Conservation (phyloP, 1,140 invertebrate genomes). For the Ectropis grisescens region DNA sequence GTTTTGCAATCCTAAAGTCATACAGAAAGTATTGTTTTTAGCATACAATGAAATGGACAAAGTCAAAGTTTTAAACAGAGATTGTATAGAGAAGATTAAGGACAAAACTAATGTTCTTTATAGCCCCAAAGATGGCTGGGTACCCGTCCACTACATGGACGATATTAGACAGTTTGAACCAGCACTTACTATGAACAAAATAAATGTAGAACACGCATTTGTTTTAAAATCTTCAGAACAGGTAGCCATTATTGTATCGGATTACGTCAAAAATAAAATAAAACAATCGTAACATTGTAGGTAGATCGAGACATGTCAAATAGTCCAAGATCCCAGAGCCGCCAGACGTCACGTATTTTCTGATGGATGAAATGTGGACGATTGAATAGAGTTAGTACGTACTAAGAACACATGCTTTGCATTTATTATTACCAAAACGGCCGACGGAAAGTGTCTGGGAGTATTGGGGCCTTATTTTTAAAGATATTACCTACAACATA, state of each 20-base stretch:
- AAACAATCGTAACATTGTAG: too few species aligned
- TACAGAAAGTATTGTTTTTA: constrained; percentile 42
- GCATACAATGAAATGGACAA: constrained; percentile 57
- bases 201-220: constrained; percentile 42
- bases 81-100: constrained; percentile 33
- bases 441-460: too few species aligned
- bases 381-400: too few species aligned
- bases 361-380: too few species aligned
- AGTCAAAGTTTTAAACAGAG: constrained; percentile 29
- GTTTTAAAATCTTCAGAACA: constrained; percentile 45
- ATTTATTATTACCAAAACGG: too few species aligned
- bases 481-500: too few species aligned
- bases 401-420: too few species aligned
- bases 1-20: constrained; percentile 27
- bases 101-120: constrained; percentile 42
- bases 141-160: constrained; percentile 35
- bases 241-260: constrained; percentile 35
- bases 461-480: too few species aligned
- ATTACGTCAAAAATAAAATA: constrained; percentile 24
- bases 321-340: too few species aligned
- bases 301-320: too few species aligned
- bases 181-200: constrained; percentile 25
- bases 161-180: constrained; percentile 35
- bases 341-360: too few species aligned
- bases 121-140: constrained; percentile 39